Evolutionary conservation across 2,113 vertebrate genomes (phyloP), one percentile per base, ranked within the genome.

Genomic region (Asarcornis scutulata): DNA sequence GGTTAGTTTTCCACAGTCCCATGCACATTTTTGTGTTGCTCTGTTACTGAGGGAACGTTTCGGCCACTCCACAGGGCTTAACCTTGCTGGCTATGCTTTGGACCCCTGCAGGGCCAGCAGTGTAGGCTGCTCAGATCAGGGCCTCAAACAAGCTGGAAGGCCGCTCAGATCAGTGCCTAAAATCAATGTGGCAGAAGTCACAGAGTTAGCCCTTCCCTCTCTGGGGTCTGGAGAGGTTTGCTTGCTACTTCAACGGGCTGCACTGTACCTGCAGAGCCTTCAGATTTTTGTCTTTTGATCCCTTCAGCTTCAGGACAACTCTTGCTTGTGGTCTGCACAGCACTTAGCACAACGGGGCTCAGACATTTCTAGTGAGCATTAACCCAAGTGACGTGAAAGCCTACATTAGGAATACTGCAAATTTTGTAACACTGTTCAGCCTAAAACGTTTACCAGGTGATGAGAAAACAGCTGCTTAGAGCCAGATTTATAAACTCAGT

Each of bases 311-410:
- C 84, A 79, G 48, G 15, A n/a, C 31, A 71, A n/a, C 46, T 27
- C 23, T 46, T 34, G 20, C 0, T 0, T 17, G 40, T 36, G 53
- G 9, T 36, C 63, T 22, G 9, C 5, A 36, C 22, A 68, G 82
- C n/a, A 27, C 31, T 50, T 18, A 69, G 38, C 48, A 56, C 32
- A 21, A 8, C 0, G 12, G 52, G 14, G 55, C 9, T 22, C 4
- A 34, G 50, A 6, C 4, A 3, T 38, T 85, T 81, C 52, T 38
- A 27, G 62, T 36, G 31, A 87, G 29, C n/a, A 16, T 6, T 23
- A n/a, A n/a, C 32, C 31, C 42, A n/a, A n/a, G 29, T 44, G 36
- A 46, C 53, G 69, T 26, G 44, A 12, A 27, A 27, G 21, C 1
- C 20, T 36, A 50, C 40, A 20, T 44, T 13, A 60, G 40, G 15